Evolutionary conservation across 2,797 vertebrate genomes (phyloP), one percentile per base, ranked within the genome.

Genomic region (Australoheros facetus): DNA sequence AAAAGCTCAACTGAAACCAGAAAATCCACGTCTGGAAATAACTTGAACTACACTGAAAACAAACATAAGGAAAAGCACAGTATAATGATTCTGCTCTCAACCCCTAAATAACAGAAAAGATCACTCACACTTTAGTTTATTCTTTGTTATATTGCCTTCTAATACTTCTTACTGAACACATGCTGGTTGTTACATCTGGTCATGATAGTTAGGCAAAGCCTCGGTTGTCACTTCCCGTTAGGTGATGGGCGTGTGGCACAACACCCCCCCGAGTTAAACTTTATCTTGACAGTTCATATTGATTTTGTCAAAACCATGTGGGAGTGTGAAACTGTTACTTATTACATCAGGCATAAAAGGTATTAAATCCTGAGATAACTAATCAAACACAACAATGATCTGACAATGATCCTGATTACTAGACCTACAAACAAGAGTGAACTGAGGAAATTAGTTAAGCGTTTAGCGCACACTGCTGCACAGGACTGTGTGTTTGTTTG

Each of bases 191-290:
- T 56, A 60, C 30, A 37, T 79, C 28, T 77, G 26, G 30, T 11
- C 14, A 16, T 10, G 12, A 48, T 4, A 51, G 30, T 7, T 11
- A 59, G 23, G 69, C 17, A 58, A 84, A 66, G 42, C 8, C 59
- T 75, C 55, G 19, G 54, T 26, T 10, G n/a, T 37, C 39, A 54
- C 70, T 80, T 86, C 78, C 64, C 48, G 60, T 83, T 83, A 80
- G 28, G 21, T 66, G 16, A 58, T 60, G 57, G 53, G 21, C 64
- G 56, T 59, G 16, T 70, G 59, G 28, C 39, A 62, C 21, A 75
- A 78, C 80, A 54, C 28, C 23, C 57, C 57, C 23, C 34, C 74
- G 76, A 55, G 57, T 34, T 77, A 4, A 19, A 81, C 71, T 78
- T 71, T 45, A 42, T 75, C 69, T 73, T 60, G 30, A 77, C 5